These are phyloP conservation scores for Gerris buenoi DNA, from an alignment of 1,140 invertebrate species.

Conservation along the genomic window DNA sequence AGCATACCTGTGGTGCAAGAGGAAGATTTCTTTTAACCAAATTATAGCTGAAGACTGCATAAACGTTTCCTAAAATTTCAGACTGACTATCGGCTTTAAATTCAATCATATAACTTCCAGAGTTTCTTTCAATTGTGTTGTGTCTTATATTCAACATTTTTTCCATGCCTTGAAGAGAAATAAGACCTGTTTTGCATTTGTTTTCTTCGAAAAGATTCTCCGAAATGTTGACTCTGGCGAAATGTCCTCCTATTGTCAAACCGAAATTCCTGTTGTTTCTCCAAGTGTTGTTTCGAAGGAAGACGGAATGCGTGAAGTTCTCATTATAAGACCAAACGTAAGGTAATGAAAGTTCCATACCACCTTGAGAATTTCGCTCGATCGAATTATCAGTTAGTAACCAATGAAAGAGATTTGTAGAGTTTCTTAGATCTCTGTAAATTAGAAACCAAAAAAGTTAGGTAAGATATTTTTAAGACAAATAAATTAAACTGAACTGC, in stretches of 20 bases:
- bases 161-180: conserved; percentile 88
- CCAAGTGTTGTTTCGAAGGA: conserved; percentile 75
- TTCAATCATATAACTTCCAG: conserved; percentile 70
- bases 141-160: conserved; percentile 70
- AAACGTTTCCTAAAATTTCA: conserved; percentile 71
- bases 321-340: conserved; percentile 92
- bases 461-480: no score
- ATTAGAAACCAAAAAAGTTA: background rate
- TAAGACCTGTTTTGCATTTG: conserved; percentile 59
- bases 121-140: conserved; percentile 63
- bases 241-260: conserved; percentile 79
- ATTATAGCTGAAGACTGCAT: conserved; percentile 64
- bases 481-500: no score
- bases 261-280: conserved; percentile 69
- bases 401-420: conserved; percentile 91
- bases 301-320: conserved; percentile 80
- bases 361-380: conserved; percentile 65
- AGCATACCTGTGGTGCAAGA: conserved; percentile 19
- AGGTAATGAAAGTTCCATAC: conserved; percentile 69
- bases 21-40: conserved; percentile 56
- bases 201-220: conserved; percentile 77
- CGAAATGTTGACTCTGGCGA: conserved; percentile 66
- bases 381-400: conserved; percentile 73
- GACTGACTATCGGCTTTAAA: conserved; percentile 83
- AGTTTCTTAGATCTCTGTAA: conserved; percentile 68